Evolutionary conservation across 2,797 vertebrate genomes (phyloP).

Genomic region (Takifugu rubripes): DNA sequence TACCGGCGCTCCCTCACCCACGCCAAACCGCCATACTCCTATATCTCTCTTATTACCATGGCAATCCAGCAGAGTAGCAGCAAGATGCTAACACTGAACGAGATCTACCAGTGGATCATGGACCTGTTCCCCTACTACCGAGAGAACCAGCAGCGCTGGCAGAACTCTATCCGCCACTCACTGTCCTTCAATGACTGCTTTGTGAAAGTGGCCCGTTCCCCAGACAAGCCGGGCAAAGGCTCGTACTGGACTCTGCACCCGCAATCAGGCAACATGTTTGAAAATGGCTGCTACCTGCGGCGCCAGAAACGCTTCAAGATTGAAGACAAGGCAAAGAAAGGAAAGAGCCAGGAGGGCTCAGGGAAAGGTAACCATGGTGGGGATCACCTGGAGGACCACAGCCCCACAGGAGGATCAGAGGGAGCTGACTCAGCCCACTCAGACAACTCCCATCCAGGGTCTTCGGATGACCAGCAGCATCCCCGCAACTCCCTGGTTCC

Average conservation of each 20-base stretch:
- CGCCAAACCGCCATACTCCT: constrained; percentile 88
- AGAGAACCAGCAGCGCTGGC: constrained; percentile 91
- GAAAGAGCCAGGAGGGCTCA: constrained; percentile 66
- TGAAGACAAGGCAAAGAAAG: constrained; percentile 84
- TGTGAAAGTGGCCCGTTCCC: constrained; percentile 87
- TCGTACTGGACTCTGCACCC: constrained; percentile 92
- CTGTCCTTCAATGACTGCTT: constrained; percentile 94
- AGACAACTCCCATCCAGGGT: constrained; percentile 76
- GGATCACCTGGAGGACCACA: constrained; percentile 72
- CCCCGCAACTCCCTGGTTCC: constrained; percentile 60
- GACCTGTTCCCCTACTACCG: constrained; percentile 90
- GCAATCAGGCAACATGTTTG: constrained; percentile 91
- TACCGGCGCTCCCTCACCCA: constrained; percentile 87
- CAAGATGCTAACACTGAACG: constrained; percentile 91
- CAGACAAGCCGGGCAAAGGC: constrained; percentile 88
- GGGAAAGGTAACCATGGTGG: constrained; percentile 61
- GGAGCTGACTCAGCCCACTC: constrained; percentile 79
- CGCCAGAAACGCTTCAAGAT: constrained; percentile 93
- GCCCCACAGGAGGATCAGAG: constrained; percentile 74
- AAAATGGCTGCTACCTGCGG: constrained; percentile 89
- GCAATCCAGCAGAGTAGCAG: constrained; percentile 88
- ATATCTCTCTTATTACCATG: constrained; percentile 93
- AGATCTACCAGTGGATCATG: constrained; percentile 97
- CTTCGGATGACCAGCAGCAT: constrained; percentile 75
- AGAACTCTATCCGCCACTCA: constrained; percentile 91